phyloP scores from a whole-genome alignment of 2,797 vertebrate species.

The Myiotriccus ornatus region DNA sequence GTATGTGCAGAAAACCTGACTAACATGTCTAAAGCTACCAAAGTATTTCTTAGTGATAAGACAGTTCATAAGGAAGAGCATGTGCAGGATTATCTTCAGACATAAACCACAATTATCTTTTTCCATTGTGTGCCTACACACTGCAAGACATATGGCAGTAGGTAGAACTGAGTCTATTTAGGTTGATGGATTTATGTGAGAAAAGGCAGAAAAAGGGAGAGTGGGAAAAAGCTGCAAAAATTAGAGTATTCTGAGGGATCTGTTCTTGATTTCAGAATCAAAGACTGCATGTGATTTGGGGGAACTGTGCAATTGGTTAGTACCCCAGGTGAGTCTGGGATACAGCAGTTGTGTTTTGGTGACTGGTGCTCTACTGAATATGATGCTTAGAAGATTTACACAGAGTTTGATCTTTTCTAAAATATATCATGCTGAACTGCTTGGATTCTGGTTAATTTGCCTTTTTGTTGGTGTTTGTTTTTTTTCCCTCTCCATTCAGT shows the following conservation, averaged over 20 bases:
- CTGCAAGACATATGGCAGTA: background rate
- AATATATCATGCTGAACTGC: background rate
- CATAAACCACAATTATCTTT: background rate
- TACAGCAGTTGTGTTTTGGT: background rate
- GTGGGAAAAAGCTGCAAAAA: background rate
- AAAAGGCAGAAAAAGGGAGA: background rate
- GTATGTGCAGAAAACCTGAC: background rate
- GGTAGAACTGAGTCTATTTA: background rate
- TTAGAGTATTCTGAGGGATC: background rate
- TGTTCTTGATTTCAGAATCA: background rate
- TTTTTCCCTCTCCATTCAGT: slow-evolving; percentile 43
- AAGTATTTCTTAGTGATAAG: background rate
- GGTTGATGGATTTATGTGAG: background rate
- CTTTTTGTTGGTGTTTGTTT: background rate
- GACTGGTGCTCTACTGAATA: background rate
- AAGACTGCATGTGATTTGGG: background rate
- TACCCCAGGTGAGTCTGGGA: fast-evolving
- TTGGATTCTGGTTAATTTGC: background rate
- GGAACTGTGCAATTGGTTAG: background rate
- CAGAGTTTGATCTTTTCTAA: background rate
- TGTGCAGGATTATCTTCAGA: background rate
- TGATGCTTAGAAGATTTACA: background rate
- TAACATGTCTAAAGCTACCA: background rate
- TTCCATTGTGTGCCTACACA: background rate
- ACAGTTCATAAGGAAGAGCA: background rate